Conservation (phyloP, 2,888 invertebrate genomes). For the Mesorhabditis sp. region DNA sequence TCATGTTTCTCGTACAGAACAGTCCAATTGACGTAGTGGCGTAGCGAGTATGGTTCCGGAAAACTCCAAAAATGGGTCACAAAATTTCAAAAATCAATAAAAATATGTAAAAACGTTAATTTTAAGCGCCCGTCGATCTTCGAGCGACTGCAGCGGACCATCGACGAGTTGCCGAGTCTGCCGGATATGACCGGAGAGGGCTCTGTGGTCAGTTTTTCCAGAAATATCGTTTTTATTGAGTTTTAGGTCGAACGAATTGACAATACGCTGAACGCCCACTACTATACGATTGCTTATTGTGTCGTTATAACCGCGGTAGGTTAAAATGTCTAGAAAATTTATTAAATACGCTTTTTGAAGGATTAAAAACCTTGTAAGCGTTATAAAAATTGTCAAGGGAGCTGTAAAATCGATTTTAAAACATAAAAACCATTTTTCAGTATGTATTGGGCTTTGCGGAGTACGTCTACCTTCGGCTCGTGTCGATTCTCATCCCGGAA, state of each 20-base stretch:
- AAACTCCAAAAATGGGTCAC: too few relatives aligned
- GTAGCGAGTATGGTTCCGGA: too few relatives aligned
- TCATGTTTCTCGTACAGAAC: too few relatives aligned
- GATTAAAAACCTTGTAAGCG: too few relatives aligned
- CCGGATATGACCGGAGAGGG: slow-evolving; percentile 5
- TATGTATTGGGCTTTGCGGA: slow-evolving; percentile 49
- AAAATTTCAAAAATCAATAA: too few relatives aligned
- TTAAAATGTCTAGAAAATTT: neutral
- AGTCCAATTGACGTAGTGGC: too few relatives aligned
- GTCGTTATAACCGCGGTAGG: slow-evolving; percentile 44
- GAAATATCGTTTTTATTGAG: too few relatives aligned
- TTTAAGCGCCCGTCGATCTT: neutral
- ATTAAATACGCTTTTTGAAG: too few relatives aligned
- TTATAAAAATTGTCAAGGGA: too few relatives aligned
- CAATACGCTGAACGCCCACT: slow-evolving; percentile 32
- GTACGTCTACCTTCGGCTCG: slow-evolving; percentile 48
- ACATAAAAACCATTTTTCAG: slow-evolving; percentile 28
- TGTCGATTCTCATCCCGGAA: slow-evolving; percentile 39
- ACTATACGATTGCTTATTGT: slow-evolving; percentile 46
- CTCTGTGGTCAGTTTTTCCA: neutral
- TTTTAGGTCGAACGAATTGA: slow-evolving; percentile 14
- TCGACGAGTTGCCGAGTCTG: slow-evolving; percentile 1
- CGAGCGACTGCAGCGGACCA: slow-evolving; percentile 2
- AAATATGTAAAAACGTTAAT: neutral
- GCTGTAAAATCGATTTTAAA: neutral